These are phyloP conservation scores for Trachymyrmex septentrionalis DNA, from an alignment of 1,140 invertebrate genomes.

Conservation along the genomic window DNA sequence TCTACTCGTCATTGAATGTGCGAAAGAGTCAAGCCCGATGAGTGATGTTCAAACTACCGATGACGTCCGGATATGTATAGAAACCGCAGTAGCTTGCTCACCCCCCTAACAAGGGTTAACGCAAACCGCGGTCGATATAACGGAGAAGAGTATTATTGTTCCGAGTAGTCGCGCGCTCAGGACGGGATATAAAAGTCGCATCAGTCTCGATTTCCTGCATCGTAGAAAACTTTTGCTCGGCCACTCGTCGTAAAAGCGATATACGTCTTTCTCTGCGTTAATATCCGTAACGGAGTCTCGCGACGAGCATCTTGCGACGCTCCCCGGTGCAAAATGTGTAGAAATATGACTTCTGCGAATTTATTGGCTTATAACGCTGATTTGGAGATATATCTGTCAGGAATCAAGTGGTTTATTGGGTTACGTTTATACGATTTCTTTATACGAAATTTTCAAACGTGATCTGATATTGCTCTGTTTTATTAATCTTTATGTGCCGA, in stretches of 20 bases:
- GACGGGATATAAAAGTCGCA: slow-evolving; percentile 67
- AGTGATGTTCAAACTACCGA: slow-evolving; percentile 54
- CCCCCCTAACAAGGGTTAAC: slow-evolving; percentile 63
- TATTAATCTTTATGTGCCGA: slow-evolving; percentile 1
- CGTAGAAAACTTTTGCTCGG: slow-evolving; percentile 62
- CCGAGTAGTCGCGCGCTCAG: slow-evolving; percentile 18
- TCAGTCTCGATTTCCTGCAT: slow-evolving; percentile 67
- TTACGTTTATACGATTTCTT: slow-evolving; percentile 11
- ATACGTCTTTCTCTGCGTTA: slow-evolving; percentile 62
- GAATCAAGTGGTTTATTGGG: slow-evolving; percentile 11
- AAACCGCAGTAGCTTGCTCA: slow-evolving; percentile 23
- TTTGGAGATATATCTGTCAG: slow-evolving; percentile 20
- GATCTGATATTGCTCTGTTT: not conserved
- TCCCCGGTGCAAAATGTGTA: slow-evolving; percentile 18
- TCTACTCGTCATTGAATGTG: not conserved
- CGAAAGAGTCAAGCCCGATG: slow-evolving; percentile 41
- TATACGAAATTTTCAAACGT: not conserved
- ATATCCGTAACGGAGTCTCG: slow-evolving; percentile 62
- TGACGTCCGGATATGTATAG: slow-evolving; percentile 47
- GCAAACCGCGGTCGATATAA: slow-evolving; percentile 60
- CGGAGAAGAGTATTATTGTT: slow-evolving; percentile 31
- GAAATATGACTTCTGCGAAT: slow-evolving; percentile 26
- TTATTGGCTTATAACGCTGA: slow-evolving; percentile 16
- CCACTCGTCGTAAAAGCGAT: slow-evolving; percentile 37
- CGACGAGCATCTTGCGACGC: slow-evolving; percentile 19